phyloP scores from a whole-genome alignment of 1,140 invertebrate genomes.

The Argopecten irradians region DNA sequence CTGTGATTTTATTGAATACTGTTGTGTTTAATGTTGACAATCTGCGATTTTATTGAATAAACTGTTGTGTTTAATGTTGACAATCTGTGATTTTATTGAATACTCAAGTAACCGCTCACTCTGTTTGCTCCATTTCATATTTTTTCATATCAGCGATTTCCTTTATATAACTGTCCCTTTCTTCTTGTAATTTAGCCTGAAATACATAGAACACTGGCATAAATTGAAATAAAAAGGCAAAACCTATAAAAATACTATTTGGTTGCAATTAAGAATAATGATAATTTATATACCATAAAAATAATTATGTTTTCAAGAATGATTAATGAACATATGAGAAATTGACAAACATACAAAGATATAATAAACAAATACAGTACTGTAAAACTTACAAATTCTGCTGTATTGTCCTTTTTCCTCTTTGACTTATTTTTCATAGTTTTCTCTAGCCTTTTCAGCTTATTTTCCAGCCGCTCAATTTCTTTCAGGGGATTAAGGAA shows the following conservation, averaged over 20 bases:
- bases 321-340: neutral
- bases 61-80: too few relatives aligned
- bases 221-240: neutral
- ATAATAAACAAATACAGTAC: neutral
- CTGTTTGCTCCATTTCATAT: neutral
- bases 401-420: neutral
- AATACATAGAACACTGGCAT: neutral
- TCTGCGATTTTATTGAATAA: too few relatives aligned
- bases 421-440: conserved; percentile 33
- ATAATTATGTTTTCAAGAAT: neutral
- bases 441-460: conserved; percentile 31
- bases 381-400: conserved; percentile 28
- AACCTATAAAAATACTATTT: neutral
- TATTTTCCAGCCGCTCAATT: conserved; percentile 27
- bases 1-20: too few relatives aligned
- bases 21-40: too few relatives aligned
- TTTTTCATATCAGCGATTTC: neutral
- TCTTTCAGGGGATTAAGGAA: conserved; percentile 32
- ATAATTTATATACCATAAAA: neutral
- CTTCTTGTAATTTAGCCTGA: neutral
- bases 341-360: neutral
- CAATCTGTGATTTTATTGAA: too few relatives aligned
- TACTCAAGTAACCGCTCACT: neutral
- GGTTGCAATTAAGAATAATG: neutral
- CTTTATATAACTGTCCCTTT: neutral